Base-by-base conservation (phyloP, 2,113 vertebrate species). In the Salvelinus alpinus region DNA sequence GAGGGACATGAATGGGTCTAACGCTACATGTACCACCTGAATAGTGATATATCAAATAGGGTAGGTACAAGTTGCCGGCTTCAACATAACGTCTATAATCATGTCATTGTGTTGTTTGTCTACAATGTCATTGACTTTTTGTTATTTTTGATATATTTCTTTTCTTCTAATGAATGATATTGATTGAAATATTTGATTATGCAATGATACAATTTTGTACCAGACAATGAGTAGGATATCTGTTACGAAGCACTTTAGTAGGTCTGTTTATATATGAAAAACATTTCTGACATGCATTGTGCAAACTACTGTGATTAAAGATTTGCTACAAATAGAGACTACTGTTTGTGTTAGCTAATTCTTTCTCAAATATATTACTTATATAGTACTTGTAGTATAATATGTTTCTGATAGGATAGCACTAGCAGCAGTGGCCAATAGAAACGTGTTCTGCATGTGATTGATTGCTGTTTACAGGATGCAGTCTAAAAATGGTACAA, bases 161-260 rank as follows among this genome's bases (percentile, higher is more conserved):
- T 34, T 8, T 79, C 73, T 72, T 84, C n/a, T 77, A 68, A 59
- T n/a, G 24, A 59, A 59, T 78, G 18, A 57, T 72, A 71, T 79
- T 73, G 20, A 57, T 13, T 76, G 59, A 74, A 38, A 22, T 60
- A 11, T 0, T 1, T 78, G 31, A 70, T 72, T 77, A 20, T 1
- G 38, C 16, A n/a, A 38, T 77, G 27, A 24, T 51, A 22, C 16
- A 59, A 34, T 87, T 86, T 86, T 80, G 22, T 82, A 71, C 34
- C 59, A 64, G 60, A 60, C 59, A 66, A 25, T 73, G 54, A 69
- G 68, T 71, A 70, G 29, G n/a, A 62, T 4, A 20, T 44, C 2
- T 34, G 67, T 81, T 82, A 59, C 31, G 70, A 80, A 73, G 84
- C 86, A 90, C 86, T 90, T 90, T 87, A 87, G n/a, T 16, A 22